Percentiles rank a stretch among this genome's conserved stretches.
These are phyloP conservation scores for Ptychoptera contaminata DNA, from an alignment of 2,888 invertebrate genomes.

Conservation along the genomic window DNA sequence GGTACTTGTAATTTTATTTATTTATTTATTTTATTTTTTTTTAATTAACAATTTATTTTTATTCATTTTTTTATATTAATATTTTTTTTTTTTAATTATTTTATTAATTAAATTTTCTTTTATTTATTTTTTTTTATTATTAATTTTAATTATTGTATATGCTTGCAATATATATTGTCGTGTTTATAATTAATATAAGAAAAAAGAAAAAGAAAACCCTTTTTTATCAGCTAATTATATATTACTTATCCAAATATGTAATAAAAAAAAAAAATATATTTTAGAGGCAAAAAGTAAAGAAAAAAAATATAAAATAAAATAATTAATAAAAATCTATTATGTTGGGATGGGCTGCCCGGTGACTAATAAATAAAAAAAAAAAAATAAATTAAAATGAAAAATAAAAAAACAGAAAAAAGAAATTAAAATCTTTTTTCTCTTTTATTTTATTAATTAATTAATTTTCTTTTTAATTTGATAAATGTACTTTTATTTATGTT, in stretches of 20 bases:
- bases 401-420: too few relatives aligned
- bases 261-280: too few relatives aligned
- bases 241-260: too few relatives aligned
- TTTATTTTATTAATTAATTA: neutral
- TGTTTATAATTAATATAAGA: neutral
- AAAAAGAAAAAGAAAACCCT: neutral
- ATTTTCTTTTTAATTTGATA: neutral
- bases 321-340: neutral
- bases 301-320: too few relatives aligned
- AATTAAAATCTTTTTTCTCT: neutral
- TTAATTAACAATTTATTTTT: neutral
- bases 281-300: too few relatives aligned
- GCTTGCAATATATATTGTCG: neutral
- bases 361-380: neutral
- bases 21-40: too few relatives aligned
- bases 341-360: slow-evolving; percentile 6
- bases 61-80: neutral
- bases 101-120: neutral
- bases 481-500: neutral
- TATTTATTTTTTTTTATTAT: neutral
- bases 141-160: neutral
- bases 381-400: neutral
- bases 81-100: too few relatives aligned
- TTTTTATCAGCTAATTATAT: too few relatives aligned
- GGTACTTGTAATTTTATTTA: too few relatives aligned